phyloP scores from a whole-genome alignment of 1,140 invertebrate species.

The Ganaspis sp. region DNA sequence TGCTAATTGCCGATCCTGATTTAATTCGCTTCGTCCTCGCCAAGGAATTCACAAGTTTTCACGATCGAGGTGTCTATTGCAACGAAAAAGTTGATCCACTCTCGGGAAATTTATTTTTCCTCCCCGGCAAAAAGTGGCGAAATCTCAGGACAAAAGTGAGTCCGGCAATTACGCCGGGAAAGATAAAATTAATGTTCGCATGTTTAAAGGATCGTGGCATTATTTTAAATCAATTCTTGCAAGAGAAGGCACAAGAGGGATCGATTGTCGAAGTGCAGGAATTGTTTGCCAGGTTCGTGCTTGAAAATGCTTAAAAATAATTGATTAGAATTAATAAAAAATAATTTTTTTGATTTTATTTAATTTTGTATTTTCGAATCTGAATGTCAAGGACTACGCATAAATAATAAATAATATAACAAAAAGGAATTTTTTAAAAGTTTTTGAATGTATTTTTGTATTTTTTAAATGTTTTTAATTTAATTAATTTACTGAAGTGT shows the following conservation, averaged over 20 bases:
- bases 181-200: conserved; percentile 78
- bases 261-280: conserved; percentile 70
- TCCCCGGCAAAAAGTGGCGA: conserved; percentile 75
- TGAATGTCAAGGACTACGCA: too few relatives aligned
- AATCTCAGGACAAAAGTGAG: conserved; percentile 75
- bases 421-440: too few relatives aligned
- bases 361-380: too few relatives aligned
- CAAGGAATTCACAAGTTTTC: conserved; percentile 76
- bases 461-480: too few relatives aligned
- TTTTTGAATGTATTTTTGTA: too few relatives aligned
- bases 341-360: too few relatives aligned
- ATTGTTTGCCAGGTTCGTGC: conserved; percentile 69
- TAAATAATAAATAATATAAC: too few relatives aligned
- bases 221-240: conserved; percentile 57
- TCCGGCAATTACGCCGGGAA: conserved; percentile 78
- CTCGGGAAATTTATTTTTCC: conserved; percentile 75
- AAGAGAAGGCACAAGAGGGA: conserved; percentile 46
- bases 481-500: too few relatives aligned
- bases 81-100: conserved; percentile 76
- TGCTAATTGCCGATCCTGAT: conserved; percentile 74
- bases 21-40: conserved; percentile 73
- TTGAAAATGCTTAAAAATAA: background rate
- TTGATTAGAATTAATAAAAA: background rate
- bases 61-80: conserved; percentile 70
- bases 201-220: conserved; percentile 72